These are phyloP conservation scores for Tragelaphus strepsiceros DNA, from an alignment of 2,113 vertebrate genomes.

Conservation along the genomic window DNA sequence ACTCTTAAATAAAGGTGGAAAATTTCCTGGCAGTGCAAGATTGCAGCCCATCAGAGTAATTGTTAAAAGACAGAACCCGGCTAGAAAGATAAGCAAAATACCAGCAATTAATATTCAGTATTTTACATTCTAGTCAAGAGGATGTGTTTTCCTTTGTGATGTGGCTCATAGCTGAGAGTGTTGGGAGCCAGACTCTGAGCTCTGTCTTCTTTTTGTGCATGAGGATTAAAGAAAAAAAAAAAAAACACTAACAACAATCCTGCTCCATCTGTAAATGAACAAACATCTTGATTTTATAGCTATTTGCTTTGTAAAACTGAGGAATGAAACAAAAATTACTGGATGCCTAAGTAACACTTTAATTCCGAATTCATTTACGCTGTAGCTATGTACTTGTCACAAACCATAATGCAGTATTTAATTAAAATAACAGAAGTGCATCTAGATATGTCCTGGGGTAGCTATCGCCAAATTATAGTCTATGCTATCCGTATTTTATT, in stretches of 20 bases:
- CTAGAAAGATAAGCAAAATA: slow-evolving; percentile 53
- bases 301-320: slow-evolving; percentile 76
- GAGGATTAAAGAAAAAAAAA: slow-evolving; percentile 48
- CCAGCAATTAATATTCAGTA: slow-evolving; percentile 63
- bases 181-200: background rate
- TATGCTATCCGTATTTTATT: slow-evolving; percentile 66
- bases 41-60: slow-evolving; percentile 38
- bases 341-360: slow-evolving; percentile 84
- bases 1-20: slow-evolving; percentile 56
- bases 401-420: slow-evolving; percentile 84
- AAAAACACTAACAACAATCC: slow-evolving; percentile 6
- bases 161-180: slow-evolving; percentile 25
- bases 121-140: slow-evolving; percentile 51
- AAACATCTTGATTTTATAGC: slow-evolving; percentile 81
- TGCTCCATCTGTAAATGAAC: slow-evolving; percentile 81
- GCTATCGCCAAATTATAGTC: slow-evolving; percentile 75
- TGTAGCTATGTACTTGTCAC: slow-evolving; percentile 78
- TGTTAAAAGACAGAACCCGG: slow-evolving; percentile 49
- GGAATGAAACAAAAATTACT: slow-evolving; percentile 70
- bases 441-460: slow-evolving; percentile 79
- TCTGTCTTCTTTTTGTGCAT: slow-evolving; percentile 35
- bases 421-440: slow-evolving; percentile 82
- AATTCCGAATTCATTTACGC: slow-evolving; percentile 81
- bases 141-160: slow-evolving; percentile 58
- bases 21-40: background rate